These are phyloP conservation scores for Hirtodrosophila alboralis DNA, from an alignment of 2,888 invertebrate genomes.

Conservation along the genomic window DNA sequence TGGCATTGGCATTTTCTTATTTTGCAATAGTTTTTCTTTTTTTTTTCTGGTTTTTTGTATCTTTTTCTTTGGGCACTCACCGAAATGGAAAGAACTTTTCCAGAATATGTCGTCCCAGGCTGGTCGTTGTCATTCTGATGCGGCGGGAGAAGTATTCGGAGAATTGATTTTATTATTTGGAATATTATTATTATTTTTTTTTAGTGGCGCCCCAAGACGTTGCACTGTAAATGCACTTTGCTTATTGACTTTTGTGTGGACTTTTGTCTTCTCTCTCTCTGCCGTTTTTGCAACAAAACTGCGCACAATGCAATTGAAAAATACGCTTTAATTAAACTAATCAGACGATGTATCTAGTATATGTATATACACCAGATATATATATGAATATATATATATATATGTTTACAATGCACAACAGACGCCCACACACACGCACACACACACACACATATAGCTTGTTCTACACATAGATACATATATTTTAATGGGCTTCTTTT, in stretches of 20 bases:
- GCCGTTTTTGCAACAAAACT: conserved; percentile 50
- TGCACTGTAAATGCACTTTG: conserved; percentile 52
- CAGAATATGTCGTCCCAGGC: conserved; percentile 71
- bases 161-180: too few species aligned
- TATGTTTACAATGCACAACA: conserved; percentile 28
- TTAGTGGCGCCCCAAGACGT: conserved; percentile 44
- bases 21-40: conserved; percentile 2
- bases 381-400: too few species aligned
- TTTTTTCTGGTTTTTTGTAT: neutral
- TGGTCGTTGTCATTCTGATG: conserved; percentile 71
- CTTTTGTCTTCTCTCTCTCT: too few species aligned
- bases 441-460: conserved; percentile 12
- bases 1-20: conserved; percentile 56
- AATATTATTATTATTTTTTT: too few species aligned
- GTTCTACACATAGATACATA: conserved; percentile 3
- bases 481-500: conserved; percentile 49
- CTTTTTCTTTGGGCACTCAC: conserved; percentile 46
- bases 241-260: conserved; percentile 33
- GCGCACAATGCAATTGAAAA: conserved; percentile 72
- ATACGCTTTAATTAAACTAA: conserved; percentile 79
- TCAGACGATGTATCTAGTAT: conserved; percentile 59
- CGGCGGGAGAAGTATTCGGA: too few species aligned
- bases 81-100: conserved; percentile 77
- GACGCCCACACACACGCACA: conserved; percentile 48
- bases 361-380: conserved; percentile 19